Conservation (phyloP, 1,140 invertebrate genomes). For the Heterodera schachtii region DNA sequence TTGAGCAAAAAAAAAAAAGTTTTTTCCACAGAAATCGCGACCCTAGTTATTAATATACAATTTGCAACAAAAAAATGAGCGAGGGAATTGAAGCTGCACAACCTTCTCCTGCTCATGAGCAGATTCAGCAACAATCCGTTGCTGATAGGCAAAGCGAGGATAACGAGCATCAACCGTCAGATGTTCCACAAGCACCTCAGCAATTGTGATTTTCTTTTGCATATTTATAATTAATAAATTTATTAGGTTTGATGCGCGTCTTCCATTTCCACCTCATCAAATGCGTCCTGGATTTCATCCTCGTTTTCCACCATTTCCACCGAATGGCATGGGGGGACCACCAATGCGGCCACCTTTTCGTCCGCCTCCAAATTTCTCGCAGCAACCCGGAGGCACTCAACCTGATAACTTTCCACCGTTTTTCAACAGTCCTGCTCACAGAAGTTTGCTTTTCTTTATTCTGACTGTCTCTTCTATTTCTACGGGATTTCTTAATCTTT, state of each 20-base stretch:
- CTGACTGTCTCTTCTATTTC: too few relatives aligned
- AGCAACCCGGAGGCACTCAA: background rate
- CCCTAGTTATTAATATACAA: too few relatives aligned
- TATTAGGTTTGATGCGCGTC: background rate
- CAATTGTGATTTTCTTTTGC: background rate
- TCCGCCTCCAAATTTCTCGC: background rate
- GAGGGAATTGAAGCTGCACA: background rate
- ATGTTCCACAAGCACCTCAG: background rate
- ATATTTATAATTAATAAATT: background rate
- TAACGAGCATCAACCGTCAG: background rate
- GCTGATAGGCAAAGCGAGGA: background rate
- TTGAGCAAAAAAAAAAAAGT: too few relatives aligned
- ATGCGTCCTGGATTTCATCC: background rate
- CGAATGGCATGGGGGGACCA: background rate
- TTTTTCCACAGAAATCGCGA: too few relatives aligned
- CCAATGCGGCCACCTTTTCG: constrained; percentile 10
- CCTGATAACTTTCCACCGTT: background rate
- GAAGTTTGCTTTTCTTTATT: background rate
- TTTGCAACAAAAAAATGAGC: background rate
- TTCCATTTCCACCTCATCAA: constrained; percentile 8
- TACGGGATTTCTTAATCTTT: background rate
- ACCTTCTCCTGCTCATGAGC: background rate
- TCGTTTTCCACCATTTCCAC: background rate
- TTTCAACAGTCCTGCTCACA: constrained; percentile 4
- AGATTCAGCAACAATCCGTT: background rate